These are phyloP conservation scores for Tachuris rubrigastra DNA, from an alignment of 2,113 vertebrate genomes.

Conservation along the genomic window DNA sequence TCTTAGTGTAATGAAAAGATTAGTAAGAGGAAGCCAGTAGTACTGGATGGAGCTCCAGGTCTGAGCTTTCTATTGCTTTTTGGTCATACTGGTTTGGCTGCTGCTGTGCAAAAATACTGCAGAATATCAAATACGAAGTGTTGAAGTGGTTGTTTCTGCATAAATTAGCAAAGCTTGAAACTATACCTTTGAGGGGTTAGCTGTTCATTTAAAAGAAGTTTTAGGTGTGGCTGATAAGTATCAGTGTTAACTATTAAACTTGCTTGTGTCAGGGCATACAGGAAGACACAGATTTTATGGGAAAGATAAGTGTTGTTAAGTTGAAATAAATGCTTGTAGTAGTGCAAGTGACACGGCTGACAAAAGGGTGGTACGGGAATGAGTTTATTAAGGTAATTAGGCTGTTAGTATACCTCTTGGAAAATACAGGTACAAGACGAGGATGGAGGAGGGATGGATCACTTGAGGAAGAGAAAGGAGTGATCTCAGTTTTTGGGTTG, in stretches of 20 bases:
- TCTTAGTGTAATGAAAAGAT: neutral
- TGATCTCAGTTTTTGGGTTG: neutral
- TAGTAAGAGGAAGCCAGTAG: neutral
- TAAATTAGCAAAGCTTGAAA: conserved; percentile 15
- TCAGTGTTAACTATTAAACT: neutral
- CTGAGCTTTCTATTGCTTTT: neutral
- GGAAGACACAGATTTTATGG: neutral
- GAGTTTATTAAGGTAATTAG: neutral
- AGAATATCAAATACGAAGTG: neutral
- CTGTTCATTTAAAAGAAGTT: neutral
- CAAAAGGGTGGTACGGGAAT: neutral
- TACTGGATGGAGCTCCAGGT: neutral
- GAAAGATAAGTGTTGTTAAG: rapidly evolving
- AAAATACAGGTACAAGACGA: neutral
- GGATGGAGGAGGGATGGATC: neutral
- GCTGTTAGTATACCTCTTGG: neutral
- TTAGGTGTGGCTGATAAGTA: neutral
- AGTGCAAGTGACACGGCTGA: neutral
- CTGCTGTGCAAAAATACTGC: neutral
- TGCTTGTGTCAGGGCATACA: neutral
- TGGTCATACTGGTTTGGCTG: neutral
- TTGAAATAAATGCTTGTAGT: neutral
- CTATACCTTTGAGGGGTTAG: conserved; percentile 8
- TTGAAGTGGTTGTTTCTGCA: neutral
- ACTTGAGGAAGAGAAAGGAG: neutral